Percentiles rank a stretch among this genome's conserved stretches.
Conservation (phyloP, 2,888 invertebrate species). For the Cryptocephalus moraei region DNA sequence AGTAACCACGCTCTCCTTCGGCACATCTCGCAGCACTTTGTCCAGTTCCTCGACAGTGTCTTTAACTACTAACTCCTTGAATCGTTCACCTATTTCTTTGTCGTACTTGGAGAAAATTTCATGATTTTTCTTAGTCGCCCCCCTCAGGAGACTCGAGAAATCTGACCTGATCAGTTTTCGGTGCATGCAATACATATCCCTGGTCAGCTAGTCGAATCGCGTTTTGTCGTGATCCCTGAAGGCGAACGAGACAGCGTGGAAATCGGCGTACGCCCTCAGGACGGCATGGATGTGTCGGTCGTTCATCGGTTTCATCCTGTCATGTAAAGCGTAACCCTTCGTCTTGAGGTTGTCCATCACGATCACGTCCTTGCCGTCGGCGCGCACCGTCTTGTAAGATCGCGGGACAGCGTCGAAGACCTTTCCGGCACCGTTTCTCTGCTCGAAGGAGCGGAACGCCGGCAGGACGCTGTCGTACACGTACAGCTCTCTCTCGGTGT, state of each 20-base stretch:
- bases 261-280: conserved; percentile 24
- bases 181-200: background rate
- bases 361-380: conserved; percentile 13
- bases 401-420: conserved; percentile 5
- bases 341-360: conserved; percentile 24
- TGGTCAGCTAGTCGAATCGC: conserved; percentile 12
- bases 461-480: conserved; percentile 8
- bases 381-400: conserved; percentile 6
- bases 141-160: no score
- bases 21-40: no score
- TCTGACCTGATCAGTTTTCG: no score
- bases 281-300: conserved; percentile 22
- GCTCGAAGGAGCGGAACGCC: conserved; percentile 7
- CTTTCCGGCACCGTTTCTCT: background rate
- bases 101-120: no score
- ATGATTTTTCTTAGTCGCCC: no score
- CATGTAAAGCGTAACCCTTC: conserved; percentile 19
- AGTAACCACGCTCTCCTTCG: conserved; percentile 9
- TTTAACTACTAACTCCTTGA: no score
- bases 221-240: conserved; percentile 21
- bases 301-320: conserved; percentile 22
- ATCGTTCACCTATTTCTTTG: no score
- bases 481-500: conserved; percentile 5
- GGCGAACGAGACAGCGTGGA: conserved; percentile 26
- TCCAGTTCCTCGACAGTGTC: no score